These are phyloP conservation scores for Sminthurinus aureus DNA, from an alignment of 2,888 invertebrate genomes.

Conservation along the genomic window DNA sequence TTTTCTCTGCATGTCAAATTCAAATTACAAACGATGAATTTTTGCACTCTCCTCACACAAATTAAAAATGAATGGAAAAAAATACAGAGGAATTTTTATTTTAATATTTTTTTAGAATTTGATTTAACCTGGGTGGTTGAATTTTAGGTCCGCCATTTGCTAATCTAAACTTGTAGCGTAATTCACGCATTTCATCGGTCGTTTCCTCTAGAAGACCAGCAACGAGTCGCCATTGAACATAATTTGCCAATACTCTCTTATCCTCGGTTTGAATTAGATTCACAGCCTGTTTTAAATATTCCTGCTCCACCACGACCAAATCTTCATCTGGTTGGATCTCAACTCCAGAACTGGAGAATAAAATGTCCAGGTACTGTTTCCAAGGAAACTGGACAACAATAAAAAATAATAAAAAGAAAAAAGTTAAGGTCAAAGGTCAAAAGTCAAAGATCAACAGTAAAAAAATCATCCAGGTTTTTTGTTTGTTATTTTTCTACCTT, in stretches of 20 bases:
- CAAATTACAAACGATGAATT: neutral
- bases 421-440: too few relatives aligned
- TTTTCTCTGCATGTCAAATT: constrained; percentile 32
- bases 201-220: constrained; percentile 50
- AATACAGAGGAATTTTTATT: too few relatives aligned
- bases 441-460: too few relatives aligned
- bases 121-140: constrained; percentile 45
- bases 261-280: constrained; percentile 38
- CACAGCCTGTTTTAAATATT: constrained; percentile 38
- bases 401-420: too few relatives aligned
- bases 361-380: neutral
- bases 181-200: constrained; percentile 55
- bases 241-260: constrained; percentile 48
- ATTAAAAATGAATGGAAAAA: too few relatives aligned
- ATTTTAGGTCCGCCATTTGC: constrained; percentile 51
- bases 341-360: constrained; percentile 50
- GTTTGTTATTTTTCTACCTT: neutral
- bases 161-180: constrained; percentile 55
- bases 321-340: constrained; percentile 41
- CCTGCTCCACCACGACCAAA: constrained; percentile 48
- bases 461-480: too few relatives aligned
- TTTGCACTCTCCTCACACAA: too few relatives aligned
- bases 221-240: constrained; percentile 52
- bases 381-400: neutral
- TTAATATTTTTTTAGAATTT: too few relatives aligned